Conservation (phyloP, 2,113 vertebrate genomes). For the Eolophus roseicapilla region DNA sequence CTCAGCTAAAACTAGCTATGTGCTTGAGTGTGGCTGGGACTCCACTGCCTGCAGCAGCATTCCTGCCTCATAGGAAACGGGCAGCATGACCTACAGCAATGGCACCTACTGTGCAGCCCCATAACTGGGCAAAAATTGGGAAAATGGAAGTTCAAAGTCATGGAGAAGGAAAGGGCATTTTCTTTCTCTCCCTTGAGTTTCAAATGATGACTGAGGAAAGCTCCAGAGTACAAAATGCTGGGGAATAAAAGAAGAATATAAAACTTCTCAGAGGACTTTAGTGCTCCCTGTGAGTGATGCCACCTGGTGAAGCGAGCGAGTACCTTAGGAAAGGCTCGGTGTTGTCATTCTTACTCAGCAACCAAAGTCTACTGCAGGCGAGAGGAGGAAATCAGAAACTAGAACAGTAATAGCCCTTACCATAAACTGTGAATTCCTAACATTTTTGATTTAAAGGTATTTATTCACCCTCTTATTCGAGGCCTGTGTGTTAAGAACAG, state of each 20-base stretch:
- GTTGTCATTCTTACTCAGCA: not conserved
- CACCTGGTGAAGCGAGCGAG: fast-evolving
- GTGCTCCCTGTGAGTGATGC: not conserved
- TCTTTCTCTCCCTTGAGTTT: not conserved
- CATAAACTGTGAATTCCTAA: not conserved
- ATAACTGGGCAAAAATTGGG: not conserved
- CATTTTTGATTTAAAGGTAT: not conserved
- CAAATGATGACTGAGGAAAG: not conserved
- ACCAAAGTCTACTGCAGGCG: not conserved
- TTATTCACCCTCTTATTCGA: not conserved
- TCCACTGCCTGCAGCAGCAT: not conserved
- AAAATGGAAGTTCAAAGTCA: not conserved
- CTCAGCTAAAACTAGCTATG: not conserved
- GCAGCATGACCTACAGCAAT: not conserved
- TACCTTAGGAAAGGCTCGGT: not conserved
- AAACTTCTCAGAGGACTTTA: not conserved
- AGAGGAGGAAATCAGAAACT: not conserved
- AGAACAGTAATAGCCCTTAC: not conserved
- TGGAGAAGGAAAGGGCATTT: not conserved
- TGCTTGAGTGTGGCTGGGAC: fast-evolving
- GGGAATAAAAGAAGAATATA: not conserved
- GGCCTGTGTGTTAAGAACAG: not conserved
- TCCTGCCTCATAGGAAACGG: not conserved
- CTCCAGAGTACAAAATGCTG: not conserved
- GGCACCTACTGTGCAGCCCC: not conserved